phyloP scores from a whole-genome alignment of 2,797 vertebrate genomes.

The Kryptopterus vitreolus region DNA sequence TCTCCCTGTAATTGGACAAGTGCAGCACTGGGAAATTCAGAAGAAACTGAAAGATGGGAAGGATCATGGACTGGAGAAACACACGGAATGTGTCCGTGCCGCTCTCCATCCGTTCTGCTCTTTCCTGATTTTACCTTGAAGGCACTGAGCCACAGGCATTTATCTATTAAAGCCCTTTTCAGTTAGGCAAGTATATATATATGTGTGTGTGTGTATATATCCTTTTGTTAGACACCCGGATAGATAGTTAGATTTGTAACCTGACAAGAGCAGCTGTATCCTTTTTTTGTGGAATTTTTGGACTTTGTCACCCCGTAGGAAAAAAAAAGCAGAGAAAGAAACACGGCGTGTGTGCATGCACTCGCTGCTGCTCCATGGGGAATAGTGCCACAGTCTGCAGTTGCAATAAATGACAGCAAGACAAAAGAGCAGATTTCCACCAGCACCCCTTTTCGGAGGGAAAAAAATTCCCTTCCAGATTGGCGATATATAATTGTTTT shows the following conservation, averaged over 20 bases:
- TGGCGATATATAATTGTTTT: neutral
- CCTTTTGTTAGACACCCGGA: neutral
- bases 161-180: neutral
- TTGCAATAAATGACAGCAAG: conserved; percentile 64
- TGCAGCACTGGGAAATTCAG: conserved; percentile 50
- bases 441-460: conserved; percentile 10
- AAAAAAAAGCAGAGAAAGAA: conserved; percentile 44
- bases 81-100: conserved; percentile 43
- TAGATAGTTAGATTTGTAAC: neutral
- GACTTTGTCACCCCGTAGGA: neutral
- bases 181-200: conserved; percentile 46
- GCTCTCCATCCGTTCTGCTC: conserved; percentile 35
- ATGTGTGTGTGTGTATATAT: neutral
- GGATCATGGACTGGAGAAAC: conserved; percentile 38
- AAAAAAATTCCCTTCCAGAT: conserved; percentile 6
- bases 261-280: neutral
- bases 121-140: conserved; percentile 8
- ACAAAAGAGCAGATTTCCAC: conserved; percentile 57
- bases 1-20: conserved; percentile 79
- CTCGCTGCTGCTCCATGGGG: conserved; percentile 56
- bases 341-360: conserved; percentile 43
- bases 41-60: conserved; percentile 43
- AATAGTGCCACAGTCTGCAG: conserved; percentile 62
- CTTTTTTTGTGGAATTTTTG: neutral
- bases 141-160: neutral